phyloP scores from a whole-genome alignment of 2,797 vertebrate species.

The Thalassophryne amazonica region DNA sequence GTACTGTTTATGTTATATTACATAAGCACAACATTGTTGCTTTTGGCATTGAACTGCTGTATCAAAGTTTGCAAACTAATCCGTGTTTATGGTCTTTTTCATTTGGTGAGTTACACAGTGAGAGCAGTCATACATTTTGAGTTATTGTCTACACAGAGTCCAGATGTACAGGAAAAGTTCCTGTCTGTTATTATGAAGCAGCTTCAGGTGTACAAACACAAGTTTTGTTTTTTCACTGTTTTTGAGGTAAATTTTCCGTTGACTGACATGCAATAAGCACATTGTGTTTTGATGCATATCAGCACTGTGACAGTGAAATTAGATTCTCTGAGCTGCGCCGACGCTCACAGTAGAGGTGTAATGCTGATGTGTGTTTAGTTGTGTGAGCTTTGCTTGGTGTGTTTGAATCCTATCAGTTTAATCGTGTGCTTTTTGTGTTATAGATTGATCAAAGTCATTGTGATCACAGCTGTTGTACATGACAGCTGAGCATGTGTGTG shows the following conservation, averaged over 20 bases:
- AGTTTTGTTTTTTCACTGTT: neutral
- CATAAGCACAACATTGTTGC: too few species aligned
- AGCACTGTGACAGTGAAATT: constrained; percentile 23
- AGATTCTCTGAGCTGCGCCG: constrained; percentile 1
- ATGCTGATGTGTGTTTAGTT: constrained; percentile 1
- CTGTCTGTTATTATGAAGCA: neutral
- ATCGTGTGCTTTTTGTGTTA: constrained; percentile 31
- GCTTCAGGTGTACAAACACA: neutral
- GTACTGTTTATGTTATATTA: too few species aligned
- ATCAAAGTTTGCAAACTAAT: too few species aligned
- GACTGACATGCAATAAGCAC: too few species aligned
- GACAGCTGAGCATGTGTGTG: constrained; percentile 18
- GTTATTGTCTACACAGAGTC: too few species aligned
- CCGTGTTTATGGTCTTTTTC: too few species aligned
- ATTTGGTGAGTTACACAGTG: too few species aligned
- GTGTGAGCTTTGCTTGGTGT: constrained; percentile 6
- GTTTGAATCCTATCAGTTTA: constrained; percentile 36
- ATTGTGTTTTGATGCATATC: constrained; percentile 16
- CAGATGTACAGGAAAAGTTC: too few species aligned
- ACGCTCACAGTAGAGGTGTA: constrained; percentile 1
- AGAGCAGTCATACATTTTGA: too few species aligned
- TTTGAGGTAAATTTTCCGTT: too few species aligned
- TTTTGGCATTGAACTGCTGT: too few species aligned
- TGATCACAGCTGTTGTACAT: constrained; percentile 59
- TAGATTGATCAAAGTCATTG: constrained; percentile 62